phyloP scores from a whole-genome alignment of 1,140 invertebrate species.

The Drosophila melanica region DNA sequence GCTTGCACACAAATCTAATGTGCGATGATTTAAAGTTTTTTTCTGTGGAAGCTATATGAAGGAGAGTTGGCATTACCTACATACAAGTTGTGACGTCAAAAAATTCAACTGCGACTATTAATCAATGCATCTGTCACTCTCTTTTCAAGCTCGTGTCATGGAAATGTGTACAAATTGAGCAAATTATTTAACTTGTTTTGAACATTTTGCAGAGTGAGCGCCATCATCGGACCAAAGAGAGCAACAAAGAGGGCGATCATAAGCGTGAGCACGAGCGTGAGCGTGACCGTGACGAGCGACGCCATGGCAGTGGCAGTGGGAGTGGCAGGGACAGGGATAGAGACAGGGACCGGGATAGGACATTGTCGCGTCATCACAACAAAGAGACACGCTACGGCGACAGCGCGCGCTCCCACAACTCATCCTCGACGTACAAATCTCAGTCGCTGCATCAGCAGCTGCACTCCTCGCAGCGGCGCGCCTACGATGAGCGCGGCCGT shows the following conservation, averaged over 20 bases:
- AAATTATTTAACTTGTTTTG: not conserved
- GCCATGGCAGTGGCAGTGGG: slow-evolving; percentile 29
- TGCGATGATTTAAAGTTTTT: too few species aligned
- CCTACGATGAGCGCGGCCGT: slow-evolving; percentile 54
- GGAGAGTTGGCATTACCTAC: too few species aligned
- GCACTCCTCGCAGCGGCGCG: slow-evolving; percentile 44
- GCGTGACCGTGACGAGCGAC: slow-evolving; percentile 15
- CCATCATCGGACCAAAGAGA: slow-evolving; percentile 54
- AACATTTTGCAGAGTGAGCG: slow-evolving; percentile 25
- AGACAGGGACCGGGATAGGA: slow-evolving; percentile 40
- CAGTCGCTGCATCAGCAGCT: slow-evolving; percentile 28
- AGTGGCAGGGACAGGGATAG: slow-evolving; percentile 45
- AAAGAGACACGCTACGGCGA: slow-evolving; percentile 56
- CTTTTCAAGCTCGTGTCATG: not conserved
- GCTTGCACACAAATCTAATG: too few species aligned
- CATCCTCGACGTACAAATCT: slow-evolving; percentile 48
- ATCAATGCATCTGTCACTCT: too few species aligned
- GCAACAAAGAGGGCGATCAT: slow-evolving; percentile 59
- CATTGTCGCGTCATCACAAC: slow-evolving; percentile 31
- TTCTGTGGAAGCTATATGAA: too few species aligned
- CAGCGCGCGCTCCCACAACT: slow-evolving; percentile 45
- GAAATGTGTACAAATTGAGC: not conserved
- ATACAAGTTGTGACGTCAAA: too few species aligned
- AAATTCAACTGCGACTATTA: too few species aligned
- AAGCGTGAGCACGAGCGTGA: slow-evolving; percentile 57